Evolutionary conservation across 2,797 vertebrate species (phyloP), one percentile per base, ranked within the genome.

Genomic region (Leptoclinus maculatus): DNA sequence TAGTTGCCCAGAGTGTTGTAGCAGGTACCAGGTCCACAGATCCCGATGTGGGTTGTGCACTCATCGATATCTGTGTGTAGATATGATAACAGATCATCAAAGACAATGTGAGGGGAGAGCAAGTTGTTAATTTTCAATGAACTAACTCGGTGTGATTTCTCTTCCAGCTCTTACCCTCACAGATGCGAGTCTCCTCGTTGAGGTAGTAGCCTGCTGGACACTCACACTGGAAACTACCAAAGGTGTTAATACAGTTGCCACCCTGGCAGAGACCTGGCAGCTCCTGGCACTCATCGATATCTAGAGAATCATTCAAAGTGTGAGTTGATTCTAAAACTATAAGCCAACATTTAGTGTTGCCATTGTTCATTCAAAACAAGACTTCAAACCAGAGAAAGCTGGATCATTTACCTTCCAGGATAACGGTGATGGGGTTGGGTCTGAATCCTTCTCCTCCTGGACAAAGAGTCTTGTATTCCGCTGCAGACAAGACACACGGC

Each of bases 1-100:
- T 98, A 98, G 94, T 97, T 98, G 74, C 97, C 97, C 32, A 97
- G 89, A 12, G 97, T 98, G 93, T 98, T 99, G 93, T 97, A 97
- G 91, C 97, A 98, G 76, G 97, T 98, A 12, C 97, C 97, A 0
- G 97, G 97, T 25, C 97, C 97, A 0, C 98, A 99, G 92, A 97
- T 97, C 11, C 96, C 97, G 0, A 95, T 93, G 88, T 97, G 97
- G 14, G 93, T 84, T 0, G 95, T 95, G 83, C 97, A 99, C 84
- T 99, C 97, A 0, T 99, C 96, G 0, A 98, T 97, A 87, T 99
- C 98, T 98, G 90, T 1, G 82, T 17, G 5, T 13, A 71, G 14
- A 71, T 12, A 41, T 14, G 9, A 80, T 9, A 16, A 23, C 25
- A 16, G 25, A 16, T 29, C 0, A 29, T 29, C 7, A 0, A 27